Percentiles rank a stretch among this genome's conserved stretches.
phyloP scores from a whole-genome alignment of 2,113 vertebrate genomes.

The Catharus fuscescens region DNA sequence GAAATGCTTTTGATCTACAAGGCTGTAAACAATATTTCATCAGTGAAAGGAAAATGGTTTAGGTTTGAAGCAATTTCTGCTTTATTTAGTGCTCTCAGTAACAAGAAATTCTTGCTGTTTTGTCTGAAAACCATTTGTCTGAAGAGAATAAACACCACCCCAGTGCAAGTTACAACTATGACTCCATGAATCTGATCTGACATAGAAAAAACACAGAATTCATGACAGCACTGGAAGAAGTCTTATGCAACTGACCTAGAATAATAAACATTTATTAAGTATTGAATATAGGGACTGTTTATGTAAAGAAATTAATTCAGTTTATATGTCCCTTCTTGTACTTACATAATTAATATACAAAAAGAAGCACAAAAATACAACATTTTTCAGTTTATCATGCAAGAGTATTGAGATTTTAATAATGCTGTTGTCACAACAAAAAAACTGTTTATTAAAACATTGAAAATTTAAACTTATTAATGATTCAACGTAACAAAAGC shows the following conservation, averaged over 20 bases:
- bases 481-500: background rate
- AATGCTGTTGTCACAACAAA: background rate
- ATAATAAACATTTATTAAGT: background rate
- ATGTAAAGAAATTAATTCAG: background rate
- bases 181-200: background rate
- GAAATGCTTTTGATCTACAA: background rate
- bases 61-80: background rate
- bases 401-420: background rate
- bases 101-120: background rate
- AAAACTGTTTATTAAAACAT: background rate
- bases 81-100: background rate
- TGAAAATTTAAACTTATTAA: background rate
- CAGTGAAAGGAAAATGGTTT: background rate
- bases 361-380: background rate
- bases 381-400: background rate
- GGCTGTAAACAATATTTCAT: background rate
- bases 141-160: background rate
- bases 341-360: background rate
- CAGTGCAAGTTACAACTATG: background rate
- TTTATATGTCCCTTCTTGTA: background rate
- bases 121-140: background rate
- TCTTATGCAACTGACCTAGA: background rate
- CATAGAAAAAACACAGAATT: background rate
- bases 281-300: background rate
- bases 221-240: background rate